Base-by-base conservation (phyloP, 2,797 vertebrate species). In the Dallia pectoralis region DNA sequence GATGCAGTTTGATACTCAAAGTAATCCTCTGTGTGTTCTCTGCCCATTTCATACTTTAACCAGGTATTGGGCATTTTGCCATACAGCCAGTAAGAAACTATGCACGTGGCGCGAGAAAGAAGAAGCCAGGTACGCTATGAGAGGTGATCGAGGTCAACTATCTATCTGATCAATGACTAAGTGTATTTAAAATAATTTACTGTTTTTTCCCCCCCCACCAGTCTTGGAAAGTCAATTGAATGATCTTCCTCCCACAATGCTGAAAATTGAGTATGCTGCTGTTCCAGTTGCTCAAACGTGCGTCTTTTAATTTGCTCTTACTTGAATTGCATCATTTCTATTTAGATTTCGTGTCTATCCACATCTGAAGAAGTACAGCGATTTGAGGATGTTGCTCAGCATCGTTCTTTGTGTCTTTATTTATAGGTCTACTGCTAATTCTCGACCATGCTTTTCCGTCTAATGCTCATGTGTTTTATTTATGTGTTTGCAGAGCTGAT, bases 211-310 rank as follows among this genome's bases (percentile, higher is more conserved):
- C 61, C 47, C 56, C 27, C 61, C 47, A 71, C 15, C 71, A 97
- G 96, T 75, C 36, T 70, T 75, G 48, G 86, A 85, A 67, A 96
- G 93, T 86, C 95, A 95, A 29, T 90, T 97, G 63, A 91, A 93
- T 79, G 96, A 97, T 79, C 93, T 95, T 19, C 79, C 93, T 56
- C 85, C 92, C 30, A 92, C 94, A 0, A 86, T 90, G 82, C 81
- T 98, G 86, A 95, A 94, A 89, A 91, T 87, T 80, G 94, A 95
- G 40, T 99, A 95, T 75, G 76, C 91, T 30, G 82, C 91, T 0
- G 79, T 98, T 75, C 95, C 95, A 0, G 5, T 92, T 32, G 87
- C 94, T 75, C 91, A 95, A 69, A 94, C 90, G 97, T 99, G 95
- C 32, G 91, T 79, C n/a, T 22, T 56, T 56, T 59, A 56, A 56